phyloP scores from a whole-genome alignment of 1,140 invertebrate species.

The Pristionchus pacificus region DNA sequence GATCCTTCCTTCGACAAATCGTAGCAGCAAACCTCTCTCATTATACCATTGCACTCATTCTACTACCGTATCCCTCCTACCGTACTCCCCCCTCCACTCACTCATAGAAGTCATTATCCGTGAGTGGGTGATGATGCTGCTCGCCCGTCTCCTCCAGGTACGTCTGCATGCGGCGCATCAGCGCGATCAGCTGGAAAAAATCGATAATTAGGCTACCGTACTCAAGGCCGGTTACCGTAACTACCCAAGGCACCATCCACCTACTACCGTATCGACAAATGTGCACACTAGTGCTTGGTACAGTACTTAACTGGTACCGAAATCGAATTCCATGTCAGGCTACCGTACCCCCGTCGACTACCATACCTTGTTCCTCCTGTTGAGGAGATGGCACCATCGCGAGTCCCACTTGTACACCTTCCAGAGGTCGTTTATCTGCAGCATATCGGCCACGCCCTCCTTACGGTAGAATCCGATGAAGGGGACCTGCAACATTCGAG shows the following conservation, averaged over 20 bases:
- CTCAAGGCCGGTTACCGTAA: too few relatives aligned
- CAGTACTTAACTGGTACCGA: too few relatives aligned
- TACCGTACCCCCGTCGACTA: too few relatives aligned
- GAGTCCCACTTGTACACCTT: constrained; percentile 73
- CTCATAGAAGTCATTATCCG: constrained; percentile 67
- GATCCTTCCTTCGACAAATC: too few relatives aligned
- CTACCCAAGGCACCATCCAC: too few relatives aligned
- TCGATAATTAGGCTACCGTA: neutral
- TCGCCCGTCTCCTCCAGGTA: constrained; percentile 67
- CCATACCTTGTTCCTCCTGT: constrained; percentile 73
- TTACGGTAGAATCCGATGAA: constrained; percentile 98
- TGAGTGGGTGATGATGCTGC: constrained; percentile 70
- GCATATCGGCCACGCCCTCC: constrained; percentile 82
- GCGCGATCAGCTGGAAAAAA: constrained; percentile 62
- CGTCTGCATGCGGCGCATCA: constrained; percentile 87
- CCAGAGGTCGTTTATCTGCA: constrained; percentile 94
- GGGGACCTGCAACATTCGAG: constrained; percentile 66
- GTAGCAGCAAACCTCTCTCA: too few relatives aligned
- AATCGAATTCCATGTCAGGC: too few relatives aligned
- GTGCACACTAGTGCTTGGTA: too few relatives aligned
- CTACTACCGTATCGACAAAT: too few relatives aligned
- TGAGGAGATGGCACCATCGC: constrained; percentile 82
- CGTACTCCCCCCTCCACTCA: too few relatives aligned
- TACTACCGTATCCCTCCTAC: too few relatives aligned
- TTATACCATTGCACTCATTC: too few relatives aligned